Evolutionary conservation across 1,140 invertebrate species (phyloP), one percentile per base, ranked within the genome.

Genomic region (Aphidius gifuensis): DNA sequence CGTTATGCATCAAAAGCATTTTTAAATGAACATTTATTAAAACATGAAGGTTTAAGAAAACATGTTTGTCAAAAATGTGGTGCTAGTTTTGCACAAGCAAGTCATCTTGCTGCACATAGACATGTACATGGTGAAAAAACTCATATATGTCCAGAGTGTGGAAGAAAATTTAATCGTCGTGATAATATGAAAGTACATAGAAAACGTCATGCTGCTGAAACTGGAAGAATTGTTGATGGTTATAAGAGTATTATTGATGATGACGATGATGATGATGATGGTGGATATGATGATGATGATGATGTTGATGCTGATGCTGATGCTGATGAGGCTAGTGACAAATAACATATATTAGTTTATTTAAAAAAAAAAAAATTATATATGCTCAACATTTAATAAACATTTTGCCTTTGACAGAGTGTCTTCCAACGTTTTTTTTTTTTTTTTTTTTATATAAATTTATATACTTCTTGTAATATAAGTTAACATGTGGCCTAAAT

Each of bases 181-280:
- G 80, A 81, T 56, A 81, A 81, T 44, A 81, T 81, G 80, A 81
- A 81, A 50, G 80, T 81, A 43, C 80, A 81, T 45, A 72, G 74
- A 49, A 80, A 75, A 61, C 69, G 80, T 60, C 80, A 81, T 55
- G 74, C 79, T 49, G 64, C 75, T 64, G 66, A 73, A 62, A 66
- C 21, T 5, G 66, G 63, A 16, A 59, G 61, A 51, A 67, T 62
- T 42, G 66, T 62, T 50, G 49, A 16, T n/a, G 59, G 47, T 43
- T 60, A 75, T 67, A 71, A 68, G 65, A 71, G 57, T 51, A 11
- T 69, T 58, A 66, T 64, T n/a, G 56, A 40, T 38, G 48, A 39
- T 9, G 21, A 21, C 1, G 56, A 58, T 32, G 39, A n/a, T 5
- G n/a, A 23, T 58, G 47, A 60, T 21, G 64, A 62, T 23, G 49